A percentile compares a stretch with the other conserved stretches of the same genome.
phyloP scores from a whole-genome alignment of 2,113 vertebrate genomes.

The Gasterosteus aculeatus region DNA sequence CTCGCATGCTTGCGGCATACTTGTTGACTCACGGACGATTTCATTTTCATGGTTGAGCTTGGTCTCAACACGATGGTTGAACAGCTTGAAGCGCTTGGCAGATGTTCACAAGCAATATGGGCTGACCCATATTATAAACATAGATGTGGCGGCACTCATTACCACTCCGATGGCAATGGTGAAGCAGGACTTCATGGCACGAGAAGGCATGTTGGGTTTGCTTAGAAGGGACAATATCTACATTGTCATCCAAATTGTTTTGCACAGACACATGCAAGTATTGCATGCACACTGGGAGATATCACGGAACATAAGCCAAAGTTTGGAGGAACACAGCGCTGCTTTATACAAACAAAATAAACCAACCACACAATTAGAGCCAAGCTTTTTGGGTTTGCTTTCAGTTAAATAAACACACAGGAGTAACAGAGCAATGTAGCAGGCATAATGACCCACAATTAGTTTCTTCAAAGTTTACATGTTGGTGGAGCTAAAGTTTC shows the following conservation, averaged over 20 bases:
- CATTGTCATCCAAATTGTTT: constrained; percentile 49
- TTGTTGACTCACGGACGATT: constrained; percentile 67
- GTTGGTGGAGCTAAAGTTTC: constrained; percentile 75
- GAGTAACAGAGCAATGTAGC: constrained; percentile 70
- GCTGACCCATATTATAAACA: constrained; percentile 38
- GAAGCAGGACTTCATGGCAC: constrained; percentile 28
- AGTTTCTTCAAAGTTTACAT: constrained; percentile 78
- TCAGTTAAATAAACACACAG: constrained; percentile 78
- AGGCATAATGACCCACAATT: constrained; percentile 74
- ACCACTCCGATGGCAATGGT: constrained; percentile 38
- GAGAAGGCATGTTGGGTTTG: constrained; percentile 30
- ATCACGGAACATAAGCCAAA: constrained; percentile 63
- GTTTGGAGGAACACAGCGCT: constrained; percentile 65
- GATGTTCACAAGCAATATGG: constrained; percentile 58
- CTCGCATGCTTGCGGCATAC: constrained; percentile 39
- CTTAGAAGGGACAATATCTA: constrained; percentile 4
- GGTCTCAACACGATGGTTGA: constrained; percentile 52
- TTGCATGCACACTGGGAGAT: constrained; percentile 25
- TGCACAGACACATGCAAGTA: constrained; percentile 48
- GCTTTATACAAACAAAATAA: constrained; percentile 77
- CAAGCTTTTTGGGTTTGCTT: constrained; percentile 73
- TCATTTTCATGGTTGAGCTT: constrained; percentile 53
- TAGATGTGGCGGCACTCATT: constrained; percentile 39
- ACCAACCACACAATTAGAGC: constrained; percentile 77
- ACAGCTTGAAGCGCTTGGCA: constrained; percentile 55